Evolutionary conservation across 2,888 invertebrate genomes (phyloP).

Genomic region (Autographa pulchrina): DNA sequence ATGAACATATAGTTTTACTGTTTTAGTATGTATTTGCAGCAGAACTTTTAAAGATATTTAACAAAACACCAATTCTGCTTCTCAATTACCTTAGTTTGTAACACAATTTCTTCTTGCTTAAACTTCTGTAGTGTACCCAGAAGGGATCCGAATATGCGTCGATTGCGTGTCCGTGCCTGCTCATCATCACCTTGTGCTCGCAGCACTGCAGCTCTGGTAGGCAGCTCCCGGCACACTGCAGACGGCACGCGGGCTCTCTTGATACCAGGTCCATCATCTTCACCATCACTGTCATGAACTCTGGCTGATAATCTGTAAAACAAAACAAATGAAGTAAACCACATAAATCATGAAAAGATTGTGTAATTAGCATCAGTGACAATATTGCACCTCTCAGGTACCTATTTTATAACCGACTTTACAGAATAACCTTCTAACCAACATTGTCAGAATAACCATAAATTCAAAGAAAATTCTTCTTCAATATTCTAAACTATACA

Average conservation of each 20-base stretch:
- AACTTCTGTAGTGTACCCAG: constrained; percentile 98
- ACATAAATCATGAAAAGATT: neutral
- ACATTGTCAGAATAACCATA: neutral
- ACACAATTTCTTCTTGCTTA: constrained; percentile 97
- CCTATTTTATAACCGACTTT: neutral
- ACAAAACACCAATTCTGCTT: neutral
- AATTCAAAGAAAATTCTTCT: no score
- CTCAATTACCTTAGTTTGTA: constrained; percentile 92
- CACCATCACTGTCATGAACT: constrained; percentile 85
- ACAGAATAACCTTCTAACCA: neutral
- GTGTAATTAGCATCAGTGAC: neutral
- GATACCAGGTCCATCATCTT: constrained; percentile 77
- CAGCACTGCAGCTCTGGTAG: constrained; percentile 90
- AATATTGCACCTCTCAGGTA: neutral
- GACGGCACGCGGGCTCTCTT: constrained; percentile 88
- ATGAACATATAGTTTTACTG: neutral
- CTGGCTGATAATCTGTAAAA: constrained; percentile 80
- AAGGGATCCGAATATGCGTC: constrained; percentile 98
- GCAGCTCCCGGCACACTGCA: constrained; percentile 95
- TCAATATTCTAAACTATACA: no score
- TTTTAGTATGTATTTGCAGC: neutral
- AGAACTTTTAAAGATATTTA: neutral
- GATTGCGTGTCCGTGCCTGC: constrained; percentile 94
- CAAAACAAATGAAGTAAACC: neutral
- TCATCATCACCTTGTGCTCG: constrained; percentile 95